Base-by-base conservation (phyloP, 2,113 vertebrate genomes). In the Anarhynchus alexandrinus region DNA sequence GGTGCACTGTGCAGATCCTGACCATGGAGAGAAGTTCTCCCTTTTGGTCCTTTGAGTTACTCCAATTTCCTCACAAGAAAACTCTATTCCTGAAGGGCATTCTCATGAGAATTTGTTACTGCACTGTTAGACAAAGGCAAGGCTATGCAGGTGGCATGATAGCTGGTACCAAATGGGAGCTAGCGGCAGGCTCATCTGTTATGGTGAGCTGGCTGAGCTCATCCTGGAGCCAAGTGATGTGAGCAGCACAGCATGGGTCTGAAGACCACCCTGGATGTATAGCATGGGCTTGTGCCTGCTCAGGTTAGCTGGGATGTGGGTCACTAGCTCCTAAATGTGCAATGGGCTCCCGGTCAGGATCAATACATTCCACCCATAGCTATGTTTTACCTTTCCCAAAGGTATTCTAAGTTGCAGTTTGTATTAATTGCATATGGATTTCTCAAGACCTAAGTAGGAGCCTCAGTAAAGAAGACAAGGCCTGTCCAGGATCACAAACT, bases 11-110 rank as follows among this genome's bases (percentile, higher is more conserved):
- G 32, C 40, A 43, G 29, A 62, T 12, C 20, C 40, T 55, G n/a
- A 62, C 29, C 2, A 2, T 1, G 0, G 23, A 54, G 9, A 55
- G 29, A 30, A 74, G 8, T 3, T 61, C 9, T 40, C 16, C 15
- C 3, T 62, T 83, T 67, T 15, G 9, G 20, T 42, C 15, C 43
- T 19, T 67, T 74, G 18, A 32, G 12, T 20, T 47, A n/a, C 30
- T 74, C 8, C n/a, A 32, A 12, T 45, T 52, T n/a, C 6, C 29
- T 47, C 9, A 47, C 11, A 32, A 26, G 45, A 66, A n/a, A 73
- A 54, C 6, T 40, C 34, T 61, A 0, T 47, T 54, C 38, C 11
- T 47, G 54, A 80, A 65, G 19, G 59, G 30, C n/a, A 14, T 23
- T 78, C 54, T 74, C 29, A 51, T 19, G 10, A 65, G 18, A 32